Evolutionary conservation across 2,888 invertebrate species (phyloP).

Genomic region (Diogma glabrata): DNA sequence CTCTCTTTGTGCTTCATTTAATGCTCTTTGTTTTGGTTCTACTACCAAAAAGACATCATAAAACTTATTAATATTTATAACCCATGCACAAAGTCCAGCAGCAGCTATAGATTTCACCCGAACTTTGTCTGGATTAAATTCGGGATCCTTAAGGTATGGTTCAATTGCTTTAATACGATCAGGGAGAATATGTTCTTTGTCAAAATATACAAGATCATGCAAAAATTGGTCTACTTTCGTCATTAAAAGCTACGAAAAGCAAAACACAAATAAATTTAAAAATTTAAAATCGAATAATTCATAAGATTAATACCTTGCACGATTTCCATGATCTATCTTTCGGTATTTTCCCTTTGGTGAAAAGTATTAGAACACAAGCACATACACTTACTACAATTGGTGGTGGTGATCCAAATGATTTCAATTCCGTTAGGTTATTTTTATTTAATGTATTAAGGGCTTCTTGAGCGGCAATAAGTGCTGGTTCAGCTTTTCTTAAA

Average conservation of each 20-base stretch:
- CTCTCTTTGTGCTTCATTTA: slow-evolving; percentile 75
- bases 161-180: slow-evolving; percentile 71
- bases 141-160: slow-evolving; percentile 45
- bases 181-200: slow-evolving; percentile 87
- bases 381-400: slow-evolving; percentile 77
- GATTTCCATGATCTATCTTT: slow-evolving; percentile 90
- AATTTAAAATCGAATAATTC: slow-evolving; percentile 4
- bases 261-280: slow-evolving; percentile 20
- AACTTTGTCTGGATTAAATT: slow-evolving; percentile 77
- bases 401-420: slow-evolving; percentile 87
- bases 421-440: slow-evolving; percentile 84
- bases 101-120: slow-evolving; percentile 80
- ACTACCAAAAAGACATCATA: slow-evolving; percentile 85
- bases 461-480: slow-evolving; percentile 75
- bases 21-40: slow-evolving; percentile 79
- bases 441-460: slow-evolving; percentile 89
- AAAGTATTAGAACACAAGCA: slow-evolving; percentile 79
- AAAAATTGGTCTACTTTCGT: slow-evolving; percentile 80
- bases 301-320: slow-evolving; percentile 53
- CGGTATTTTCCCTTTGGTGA: slow-evolving; percentile 74
- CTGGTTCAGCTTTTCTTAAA: slow-evolving; percentile 83
- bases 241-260: slow-evolving; percentile 72
- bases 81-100: slow-evolving; percentile 89
- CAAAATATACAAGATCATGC: slow-evolving; percentile 69
- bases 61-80: slow-evolving; percentile 80